A percentile compares a stretch with the other conserved stretches of the same genome.
Conservation (phyloP, 37 sponge, comb jelly and placozoan species). For the Agelas oroides region DNA sequence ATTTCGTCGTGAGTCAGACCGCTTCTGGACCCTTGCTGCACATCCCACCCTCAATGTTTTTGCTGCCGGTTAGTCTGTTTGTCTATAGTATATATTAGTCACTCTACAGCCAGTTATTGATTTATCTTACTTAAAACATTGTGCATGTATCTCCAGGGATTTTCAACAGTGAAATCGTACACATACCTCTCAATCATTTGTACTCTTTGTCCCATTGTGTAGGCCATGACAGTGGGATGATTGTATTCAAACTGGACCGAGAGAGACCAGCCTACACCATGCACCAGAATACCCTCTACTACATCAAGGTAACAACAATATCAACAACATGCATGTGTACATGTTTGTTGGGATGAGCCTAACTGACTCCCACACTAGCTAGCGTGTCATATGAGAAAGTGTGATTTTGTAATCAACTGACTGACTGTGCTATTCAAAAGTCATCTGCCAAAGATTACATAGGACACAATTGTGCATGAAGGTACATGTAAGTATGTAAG, state of each 20-base stretch:
- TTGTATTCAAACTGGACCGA: conserved; percentile 97
- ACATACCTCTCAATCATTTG: too few species aligned
- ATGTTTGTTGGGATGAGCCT: neutral
- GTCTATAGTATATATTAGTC: too few species aligned
- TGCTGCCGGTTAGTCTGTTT: conserved; percentile 92
- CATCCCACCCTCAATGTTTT: conserved; percentile 97
- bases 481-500: too few species aligned
- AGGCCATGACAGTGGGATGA: conserved; percentile 97
- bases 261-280: conserved; percentile 96
- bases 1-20: conserved; percentile 90
- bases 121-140: too few species aligned
- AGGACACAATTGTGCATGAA: too few species aligned
- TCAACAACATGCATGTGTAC: neutral
- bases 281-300: conserved; percentile 88
- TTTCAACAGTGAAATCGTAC: too few species aligned
- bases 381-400: too few species aligned
- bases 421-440: too few species aligned
- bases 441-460: too few species aligned
- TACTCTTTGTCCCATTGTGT: conserved; percentile 9
- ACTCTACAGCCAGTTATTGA: too few species aligned
- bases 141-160: too few species aligned
- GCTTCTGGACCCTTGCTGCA: conserved; percentile 93
- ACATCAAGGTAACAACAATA: conserved; percentile 77
- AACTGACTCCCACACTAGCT: neutral
- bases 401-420: neutral